Evolutionary conservation across 2,888 invertebrate species (phyloP), one percentile per base, ranked within the genome.

Genomic region (Heliconius aoede): DNA sequence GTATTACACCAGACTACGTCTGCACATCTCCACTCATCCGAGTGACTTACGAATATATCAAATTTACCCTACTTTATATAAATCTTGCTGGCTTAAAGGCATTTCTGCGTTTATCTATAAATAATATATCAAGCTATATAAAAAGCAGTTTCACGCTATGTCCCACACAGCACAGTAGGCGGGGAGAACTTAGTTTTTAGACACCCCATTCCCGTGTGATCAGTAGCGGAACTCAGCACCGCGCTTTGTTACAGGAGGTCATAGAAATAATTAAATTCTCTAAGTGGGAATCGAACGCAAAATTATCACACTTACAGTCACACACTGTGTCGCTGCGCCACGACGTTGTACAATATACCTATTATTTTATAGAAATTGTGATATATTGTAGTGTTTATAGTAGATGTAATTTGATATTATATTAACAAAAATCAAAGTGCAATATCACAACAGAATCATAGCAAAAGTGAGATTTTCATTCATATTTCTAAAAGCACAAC

Each of bases 1-100:
- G 60, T 62, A 46, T 73, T 73, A 62, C 62, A 62, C 72, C 40
- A 28, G 73, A 51, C 55, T 73, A 61, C 60, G 72, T 28, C 60
- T 61, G 72, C n/a, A 61, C 72, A 72, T 58, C 60, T 72, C 72
- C 36, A 61, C 72, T 72, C 72, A 36, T 13, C 26, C 15, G 65
- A 64, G 55, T 65, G 26, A 40, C 58, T 68, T 32, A 58, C 28
- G n/a, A 26, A 72, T 72, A 61, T 72, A 72, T 72, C 61, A 61
- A 60, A 72, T 60, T 72, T 72, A 72, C 28, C 72, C 61, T 61
- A 61, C 61, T 72, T 72, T 40, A 58, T 40, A 36, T 72, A 72
- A 72, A 72, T 72, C 60, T 61, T 61, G 60, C 26, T 40, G 60
- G 15, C 26, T 60, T 58, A 9, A 61, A 26, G 40, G 36, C 21